Base-by-base conservation (phyloP, 2,888 invertebrate species). In the Drosophila siamana region DNA sequence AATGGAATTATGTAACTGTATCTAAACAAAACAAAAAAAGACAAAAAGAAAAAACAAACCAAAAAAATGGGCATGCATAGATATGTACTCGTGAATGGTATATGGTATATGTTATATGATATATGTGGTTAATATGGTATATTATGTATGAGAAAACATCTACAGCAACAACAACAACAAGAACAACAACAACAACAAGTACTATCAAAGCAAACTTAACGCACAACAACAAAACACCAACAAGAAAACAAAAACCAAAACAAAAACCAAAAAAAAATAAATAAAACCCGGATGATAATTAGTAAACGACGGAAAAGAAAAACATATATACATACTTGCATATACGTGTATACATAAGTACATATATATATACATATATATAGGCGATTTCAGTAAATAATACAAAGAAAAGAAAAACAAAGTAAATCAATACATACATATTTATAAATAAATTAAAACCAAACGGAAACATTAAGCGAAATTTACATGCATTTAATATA, bases 401-500 rank as follows among this genome's bases (percentile, higher is more conserved):
- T 15, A 38, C 56, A 57, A 71, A n/a, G 24, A 46, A 43, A 54
- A 13, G 44, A 46, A 63, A 54, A 36, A 19, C 47, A 69, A 60
- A 40, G 19, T 43, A 75, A 56, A 77, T 60, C 64, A 68, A 68
- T 64, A 67, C 55, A 73, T 61, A 71, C 46, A 78, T 62, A 74
- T 68, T 79, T 50, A 82, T 59, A 69, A 65, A 71, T 67, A 69
- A 46, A 70, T 47, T 52, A 70, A 74, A 78, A 57, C 43, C 52
- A 57, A 55, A 57, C 57, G 56, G 41, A 69, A 70, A 62, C 63
- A 78, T 69, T 65, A 70, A 71, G 71, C 78, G 68, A 83, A 88
- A 77, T 86, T 86, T 80, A 78, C 78, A 88, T 64, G 80, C 88
- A 86, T 80, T 85, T 86, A 76, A 88, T 68, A 75, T 84, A 86